Evolutionary conservation across 2,113 vertebrate species (phyloP).

Genomic region (Puntigrus tetrazona): DNA sequence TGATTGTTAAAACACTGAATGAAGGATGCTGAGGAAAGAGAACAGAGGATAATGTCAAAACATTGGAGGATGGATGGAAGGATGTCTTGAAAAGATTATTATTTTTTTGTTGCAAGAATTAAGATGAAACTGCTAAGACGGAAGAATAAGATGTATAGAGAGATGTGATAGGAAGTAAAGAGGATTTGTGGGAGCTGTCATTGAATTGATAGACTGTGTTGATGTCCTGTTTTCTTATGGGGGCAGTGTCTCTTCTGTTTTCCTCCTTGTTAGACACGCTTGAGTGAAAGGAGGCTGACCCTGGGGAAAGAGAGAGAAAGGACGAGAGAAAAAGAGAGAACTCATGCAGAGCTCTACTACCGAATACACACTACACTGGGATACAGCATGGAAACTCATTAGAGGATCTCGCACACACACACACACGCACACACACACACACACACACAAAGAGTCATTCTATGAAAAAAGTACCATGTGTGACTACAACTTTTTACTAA

Average conservation of each 20-base stretch:
- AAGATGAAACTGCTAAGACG: background rate
- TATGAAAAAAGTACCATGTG: background rate
- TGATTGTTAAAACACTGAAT: constrained; percentile 13
- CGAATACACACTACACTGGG: background rate
- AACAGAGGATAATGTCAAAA: constrained; percentile 26
- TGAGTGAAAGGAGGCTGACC: constrained; percentile 56
- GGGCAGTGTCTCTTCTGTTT: constrained; percentile 45
- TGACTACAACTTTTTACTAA: background rate
- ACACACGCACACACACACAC: background rate
- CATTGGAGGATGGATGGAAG: background rate
- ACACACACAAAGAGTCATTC: background rate
- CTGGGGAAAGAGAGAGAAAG: constrained; percentile 40
- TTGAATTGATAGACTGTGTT: constrained; percentile 50
- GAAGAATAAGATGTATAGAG: background rate
- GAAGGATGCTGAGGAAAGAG: constrained; percentile 7
- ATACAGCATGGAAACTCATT: constrained; percentile 29
- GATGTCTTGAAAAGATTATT: background rate
- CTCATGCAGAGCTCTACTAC: constrained; percentile 28
- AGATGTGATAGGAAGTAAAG: background rate
- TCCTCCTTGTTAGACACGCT: constrained; percentile 49
- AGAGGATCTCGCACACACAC: constrained; percentile 8
- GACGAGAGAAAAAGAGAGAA: constrained; percentile 25
- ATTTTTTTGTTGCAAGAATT: background rate
- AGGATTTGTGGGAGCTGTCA: constrained; percentile 35
- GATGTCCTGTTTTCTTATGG: constrained; percentile 61